Evolutionary conservation across 2,797 vertebrate species (phyloP).

Genomic region (Glossophaga mutica): DNA sequence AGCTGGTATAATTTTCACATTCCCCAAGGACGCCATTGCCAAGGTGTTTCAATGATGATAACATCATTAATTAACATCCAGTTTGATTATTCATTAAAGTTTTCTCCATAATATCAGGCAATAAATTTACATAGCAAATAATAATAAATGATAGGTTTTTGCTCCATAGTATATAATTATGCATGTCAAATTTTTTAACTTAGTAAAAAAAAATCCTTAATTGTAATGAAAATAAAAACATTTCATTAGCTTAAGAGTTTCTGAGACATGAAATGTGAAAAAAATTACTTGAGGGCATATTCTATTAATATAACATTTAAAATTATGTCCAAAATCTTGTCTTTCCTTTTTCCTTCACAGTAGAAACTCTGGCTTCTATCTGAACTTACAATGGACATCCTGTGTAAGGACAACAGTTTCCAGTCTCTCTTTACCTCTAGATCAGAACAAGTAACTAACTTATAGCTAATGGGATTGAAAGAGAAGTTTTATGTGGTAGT

Average conservation of each 20-base stretch:
- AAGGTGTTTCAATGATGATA: neutral
- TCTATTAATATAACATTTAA: neutral
- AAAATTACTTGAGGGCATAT: neutral
- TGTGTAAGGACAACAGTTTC: neutral
- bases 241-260: neutral
- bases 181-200: neutral
- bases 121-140: neutral
- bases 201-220: neutral
- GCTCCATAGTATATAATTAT: neutral
- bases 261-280: conserved; percentile 2
- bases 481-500: neutral
- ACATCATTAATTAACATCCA: neutral
- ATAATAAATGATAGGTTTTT: neutral
- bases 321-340: neutral
- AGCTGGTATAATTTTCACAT: neutral
- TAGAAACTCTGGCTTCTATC: neutral
- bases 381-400: neutral
- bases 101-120: neutral
- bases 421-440: neutral
- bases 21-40: neutral
- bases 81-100: neutral
- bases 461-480: neutral
- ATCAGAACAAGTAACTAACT: neutral
- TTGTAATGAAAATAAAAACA: neutral
- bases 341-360: neutral